These are phyloP conservation scores for Ormyrus nitidulus DNA, from an alignment of 2,888 invertebrate genomes.

Conservation along the genomic window DNA sequence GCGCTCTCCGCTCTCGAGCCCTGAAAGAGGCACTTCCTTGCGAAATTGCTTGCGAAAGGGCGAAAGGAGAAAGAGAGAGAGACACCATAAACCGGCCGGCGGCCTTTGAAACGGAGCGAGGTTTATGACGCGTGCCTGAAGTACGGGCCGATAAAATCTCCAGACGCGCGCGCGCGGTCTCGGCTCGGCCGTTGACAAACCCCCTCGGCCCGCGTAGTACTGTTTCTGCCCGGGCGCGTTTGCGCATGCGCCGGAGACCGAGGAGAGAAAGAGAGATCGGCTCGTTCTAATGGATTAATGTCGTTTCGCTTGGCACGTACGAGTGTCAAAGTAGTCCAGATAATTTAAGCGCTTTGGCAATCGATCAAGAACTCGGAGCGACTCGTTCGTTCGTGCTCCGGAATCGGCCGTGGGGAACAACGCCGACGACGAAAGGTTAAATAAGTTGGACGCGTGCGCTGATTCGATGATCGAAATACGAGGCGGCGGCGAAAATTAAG, in stretches of 20 bases:
- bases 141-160: slow-evolving; percentile 63
- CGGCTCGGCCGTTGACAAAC: slow-evolving; percentile 59
- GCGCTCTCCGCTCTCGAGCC: slow-evolving; percentile 3
- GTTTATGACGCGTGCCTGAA: slow-evolving; percentile 65
- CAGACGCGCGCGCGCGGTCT: slow-evolving; percentile 57
- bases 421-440: slow-evolving; percentile 22
- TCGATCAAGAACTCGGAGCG: slow-evolving; percentile 50
- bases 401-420: neutral
- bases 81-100: slow-evolving; percentile 43
- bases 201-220: slow-evolving; percentile 6
- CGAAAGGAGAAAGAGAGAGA: slow-evolving; percentile 12
- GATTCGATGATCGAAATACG: slow-evolving; percentile 22
- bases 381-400: slow-evolving; percentile 1
- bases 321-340: slow-evolving; percentile 56
- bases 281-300: slow-evolving; percentile 52
- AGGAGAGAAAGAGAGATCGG: slow-evolving; percentile 5
- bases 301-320: slow-evolving; percentile 36
- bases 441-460: slow-evolving; percentile 29
- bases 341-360: slow-evolving; percentile 56
- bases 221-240: slow-evolving; percentile 11
- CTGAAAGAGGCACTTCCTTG: slow-evolving; percentile 52
- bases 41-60: slow-evolving; percentile 56
- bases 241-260: slow-evolving; percentile 23
- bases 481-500: slow-evolving; percentile 28
- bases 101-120: slow-evolving; percentile 59